Percentiles rank a stretch among this genome's conserved stretches.
These are phyloP conservation scores for Drosophila ogumai DNA, from an alignment of 1,140 invertebrate genomes.

Conservation along the genomic window DNA sequence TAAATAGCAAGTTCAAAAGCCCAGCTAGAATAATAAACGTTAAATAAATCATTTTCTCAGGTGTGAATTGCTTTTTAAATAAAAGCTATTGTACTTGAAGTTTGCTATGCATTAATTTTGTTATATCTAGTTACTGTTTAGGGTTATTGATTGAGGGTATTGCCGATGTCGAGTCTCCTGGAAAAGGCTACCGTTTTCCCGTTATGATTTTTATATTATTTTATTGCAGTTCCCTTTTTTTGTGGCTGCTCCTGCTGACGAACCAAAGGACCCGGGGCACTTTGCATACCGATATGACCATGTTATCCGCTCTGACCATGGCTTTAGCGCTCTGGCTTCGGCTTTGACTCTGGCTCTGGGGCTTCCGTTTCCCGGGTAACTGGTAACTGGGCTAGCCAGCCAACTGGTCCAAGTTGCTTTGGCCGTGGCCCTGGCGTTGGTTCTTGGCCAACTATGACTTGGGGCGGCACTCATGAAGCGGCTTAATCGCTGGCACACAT, in stretches of 20 bases:
- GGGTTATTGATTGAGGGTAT: background rate
- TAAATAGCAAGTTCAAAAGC: slow-evolving; percentile 8
- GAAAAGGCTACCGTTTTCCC: too few relatives aligned
- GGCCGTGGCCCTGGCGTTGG: slow-evolving; percentile 11
- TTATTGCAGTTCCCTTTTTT: slow-evolving; percentile 35
- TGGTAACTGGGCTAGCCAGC: background rate
- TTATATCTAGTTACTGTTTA: too few relatives aligned
- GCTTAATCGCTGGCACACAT: slow-evolving; percentile 45
- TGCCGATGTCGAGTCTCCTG: background rate
- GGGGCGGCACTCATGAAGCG: slow-evolving; percentile 28
- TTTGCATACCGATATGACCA: slow-evolving; percentile 65
- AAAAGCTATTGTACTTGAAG: background rate
- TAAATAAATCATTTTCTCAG: background rate
- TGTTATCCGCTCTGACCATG: slow-evolving; percentile 57
- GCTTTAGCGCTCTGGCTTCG: slow-evolving; percentile 18
- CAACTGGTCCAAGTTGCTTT: slow-evolving; percentile 12
- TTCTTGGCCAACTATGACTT: slow-evolving; percentile 30
- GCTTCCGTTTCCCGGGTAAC: slow-evolving; percentile 23
- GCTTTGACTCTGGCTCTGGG: slow-evolving; percentile 4
- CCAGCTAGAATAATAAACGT: background rate
- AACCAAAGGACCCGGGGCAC: slow-evolving; percentile 46
- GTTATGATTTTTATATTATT: slow-evolving; percentile 40
- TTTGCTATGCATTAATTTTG: background rate
- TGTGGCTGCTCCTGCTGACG: slow-evolving; percentile 7
- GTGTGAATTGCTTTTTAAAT: background rate